These are phyloP conservation scores for Drosophila eohydei DNA, from an alignment of 2,888 invertebrate genomes.

Conservation along the genomic window DNA sequence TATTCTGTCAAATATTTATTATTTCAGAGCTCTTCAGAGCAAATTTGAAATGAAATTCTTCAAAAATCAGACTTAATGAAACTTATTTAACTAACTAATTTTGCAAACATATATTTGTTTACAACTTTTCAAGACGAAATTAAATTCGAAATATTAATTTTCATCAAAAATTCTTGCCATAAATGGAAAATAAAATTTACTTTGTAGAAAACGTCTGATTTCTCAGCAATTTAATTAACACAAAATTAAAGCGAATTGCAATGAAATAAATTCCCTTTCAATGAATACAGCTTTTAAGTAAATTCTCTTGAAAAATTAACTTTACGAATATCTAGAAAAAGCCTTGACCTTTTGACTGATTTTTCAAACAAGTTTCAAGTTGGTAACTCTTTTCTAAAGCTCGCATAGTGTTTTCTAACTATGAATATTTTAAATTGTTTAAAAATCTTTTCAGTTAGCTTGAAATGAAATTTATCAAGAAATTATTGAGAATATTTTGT, in stretches of 20 bases:
- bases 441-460: no score
- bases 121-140: not conserved
- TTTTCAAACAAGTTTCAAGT: not conserved
- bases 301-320: not conserved
- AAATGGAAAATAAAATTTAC: not conserved
- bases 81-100: not conserved
- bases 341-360: not conserved
- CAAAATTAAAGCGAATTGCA: not conserved
- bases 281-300: not conserved
- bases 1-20: not conserved
- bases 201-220: not conserved
- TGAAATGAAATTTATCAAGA: no score
- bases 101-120: not conserved
- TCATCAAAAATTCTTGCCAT: not conserved
- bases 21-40: not conserved
- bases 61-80: not conserved
- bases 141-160: not conserved
- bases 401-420: no score
- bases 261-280: not conserved
- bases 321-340: not conserved
- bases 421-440: no score
- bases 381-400: not conserved
- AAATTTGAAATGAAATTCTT: not conserved
- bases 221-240: not conserved
- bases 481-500: not conserved